Evolutionary conservation across 2,797 vertebrate species (phyloP).

Genomic region (Macrochelys suwanniensis): DNA sequence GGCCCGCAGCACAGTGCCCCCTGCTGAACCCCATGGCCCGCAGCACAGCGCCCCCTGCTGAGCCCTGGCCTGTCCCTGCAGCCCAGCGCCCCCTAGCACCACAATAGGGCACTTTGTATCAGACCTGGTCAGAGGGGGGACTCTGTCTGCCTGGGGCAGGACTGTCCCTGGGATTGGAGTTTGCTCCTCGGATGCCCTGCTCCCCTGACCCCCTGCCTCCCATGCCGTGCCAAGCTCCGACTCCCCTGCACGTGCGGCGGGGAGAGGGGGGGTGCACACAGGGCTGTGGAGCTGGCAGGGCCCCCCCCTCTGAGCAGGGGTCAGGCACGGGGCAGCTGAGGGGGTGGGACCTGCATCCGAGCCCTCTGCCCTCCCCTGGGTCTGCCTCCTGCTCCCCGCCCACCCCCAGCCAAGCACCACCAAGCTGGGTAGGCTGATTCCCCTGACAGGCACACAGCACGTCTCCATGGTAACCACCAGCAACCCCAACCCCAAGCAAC

Average conservation of each 20-base stretch:
- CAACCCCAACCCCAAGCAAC: background rate
- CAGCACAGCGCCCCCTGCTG: background rate
- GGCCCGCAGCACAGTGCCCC: too few relatives aligned
- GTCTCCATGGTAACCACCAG: conserved; percentile 65
- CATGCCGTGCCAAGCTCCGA: background rate
- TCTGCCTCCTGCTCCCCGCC: background rate
- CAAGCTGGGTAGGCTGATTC: background rate
- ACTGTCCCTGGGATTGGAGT: background rate
- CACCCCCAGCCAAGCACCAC: background rate
- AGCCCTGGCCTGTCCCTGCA: too few relatives aligned
- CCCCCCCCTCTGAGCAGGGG: too few relatives aligned
- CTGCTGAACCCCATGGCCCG: accelerated
- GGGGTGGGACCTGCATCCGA: background rate
- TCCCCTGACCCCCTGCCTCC: background rate
- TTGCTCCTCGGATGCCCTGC: background rate
- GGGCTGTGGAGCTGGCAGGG: too few relatives aligned
- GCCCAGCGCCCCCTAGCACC: background rate
- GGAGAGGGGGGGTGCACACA: too few relatives aligned
- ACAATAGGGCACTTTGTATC: too few relatives aligned
- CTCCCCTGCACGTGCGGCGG: background rate
- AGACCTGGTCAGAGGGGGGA: too few relatives aligned
- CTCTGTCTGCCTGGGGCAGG: background rate
- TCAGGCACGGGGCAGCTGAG: background rate
- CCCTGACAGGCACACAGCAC: background rate
- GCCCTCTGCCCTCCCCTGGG: too few relatives aligned